Evolutionary conservation across 2,113 vertebrate genomes (phyloP), one percentile per base, ranked within the genome.

Genomic region (Maccullochella peelii): DNA sequence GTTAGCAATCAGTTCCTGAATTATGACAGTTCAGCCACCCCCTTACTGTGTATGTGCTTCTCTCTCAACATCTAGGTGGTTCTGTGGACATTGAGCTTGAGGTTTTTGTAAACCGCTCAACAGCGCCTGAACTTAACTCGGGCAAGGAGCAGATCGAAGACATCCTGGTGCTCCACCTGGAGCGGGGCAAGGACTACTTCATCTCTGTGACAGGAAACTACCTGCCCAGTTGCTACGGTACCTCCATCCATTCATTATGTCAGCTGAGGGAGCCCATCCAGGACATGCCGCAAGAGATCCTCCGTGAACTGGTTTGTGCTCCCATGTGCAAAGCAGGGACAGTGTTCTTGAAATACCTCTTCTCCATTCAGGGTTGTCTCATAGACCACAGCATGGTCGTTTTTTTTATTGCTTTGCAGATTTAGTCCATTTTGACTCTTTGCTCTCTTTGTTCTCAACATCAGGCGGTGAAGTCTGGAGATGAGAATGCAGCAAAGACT

Each of bases 171-270:
- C 96, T 99, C 49, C 98, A 98, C 88, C 95, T 99, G 71, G 88
- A 94, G 16, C 94, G 96, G 68, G 98, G 98, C 55, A 99, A 99
- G 90, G 98, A 99, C 93, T 99, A 98, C 90, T 99, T 99, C 91
- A 91, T 99, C 25, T 96, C 97, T 0, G 82, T 99, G 90, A 94
- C 94, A 0, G 98, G 98, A 79, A 97, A 97, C 93, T 99, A 99
- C 93, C 89, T 97, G 92, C 96, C 97, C 77, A 99, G 98, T 94
- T 99, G 98, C 93, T 99, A 97, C 1, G 97, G 98, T 80, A 96
- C 96, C 30, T 96, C 97, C 66, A 94, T 99, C 72, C 93, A 94
- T 8, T 95, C 94, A 0, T 78, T 99, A 78, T 98, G 97, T 87
- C 89, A 95, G 68, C 95, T 99, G 91, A 96, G 92, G 84, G 96